Evolutionary conservation across 2,797 vertebrate genomes (phyloP), one percentile per base, ranked within the genome.

Genomic region (Clamator glandarius): DNA sequence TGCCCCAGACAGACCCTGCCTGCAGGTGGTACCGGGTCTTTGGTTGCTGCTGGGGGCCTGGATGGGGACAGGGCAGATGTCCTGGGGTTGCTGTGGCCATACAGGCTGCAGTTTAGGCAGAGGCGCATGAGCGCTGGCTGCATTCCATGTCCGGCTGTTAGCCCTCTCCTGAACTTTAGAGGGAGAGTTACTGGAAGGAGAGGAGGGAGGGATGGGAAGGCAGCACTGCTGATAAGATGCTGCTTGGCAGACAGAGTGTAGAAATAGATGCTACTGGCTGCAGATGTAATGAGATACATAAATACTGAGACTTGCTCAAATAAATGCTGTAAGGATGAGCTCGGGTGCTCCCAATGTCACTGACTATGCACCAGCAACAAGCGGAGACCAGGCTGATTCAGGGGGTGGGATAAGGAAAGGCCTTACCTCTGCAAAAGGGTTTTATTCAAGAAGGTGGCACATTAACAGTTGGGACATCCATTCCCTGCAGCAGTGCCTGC

Each of bases 261-360:
- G 79, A 94, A 97, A 94, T 96, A 96, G 93, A 95, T 96, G 94
- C 93, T 91, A 41, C 75, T 6, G 72, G 87, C 94, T 96, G 84
- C 94, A 62, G 91, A 51, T 41, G 91, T 94, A 85, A 89, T 78
- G 91, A 94, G 93, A 95, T 78, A 46, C 94, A 68, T 75, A 93
- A 97, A 96, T 64, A 91, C 74, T 2, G 15, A 51, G 84, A 12
- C 48, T 84, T 81, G 79, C 92, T 91, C 89, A 51, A 58, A 83
- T 46, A 79, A 94, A 89, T 5, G 5, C 76, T 1, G 2, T 42
- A 5, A 52, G 90, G 82, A 84, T 0, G 7, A 74, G 84, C 81
- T 28, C 0, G 5, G 84, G 70, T 52, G 84, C 66, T 54, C 59
- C 87, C 3, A 3, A 17, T 7, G 8, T 64, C 1, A 4, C 33